Base-by-base conservation (phyloP, 2,888 invertebrate genomes). In the Danaus chrysippus region DNA sequence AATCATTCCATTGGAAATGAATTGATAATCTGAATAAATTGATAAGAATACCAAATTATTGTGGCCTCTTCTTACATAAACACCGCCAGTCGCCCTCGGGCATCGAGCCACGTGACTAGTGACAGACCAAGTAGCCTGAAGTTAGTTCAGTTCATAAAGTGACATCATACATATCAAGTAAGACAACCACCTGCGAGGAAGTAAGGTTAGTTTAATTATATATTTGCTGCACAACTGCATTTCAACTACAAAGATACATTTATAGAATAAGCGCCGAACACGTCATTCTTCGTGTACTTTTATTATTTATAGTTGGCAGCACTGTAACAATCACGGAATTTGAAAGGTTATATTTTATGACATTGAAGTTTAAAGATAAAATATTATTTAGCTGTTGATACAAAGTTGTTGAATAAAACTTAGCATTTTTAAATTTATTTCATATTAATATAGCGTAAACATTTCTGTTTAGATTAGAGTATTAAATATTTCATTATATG, bases 191-290 rank as follows among this genome's bases (percentile, higher is more conserved):
- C 63, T 60, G 64, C 63, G 49, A 49, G 49, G 61, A 63, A 63
- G 43, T 70, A 66, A 72, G 71, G 72, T 68, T 54, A 71, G 71
- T 71, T 68, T 72, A 69, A 69, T 70, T 73, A 72, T 70, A 70
- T 60, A 62, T 65, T 59, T 59, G 58, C 60, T 64, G 44, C 58
- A 58, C 61, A 58, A 64, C 64, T 64, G 58, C 49, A 55, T 49
- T 52, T 58, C 55, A 56, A 56, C 53, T 34, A 58, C 54, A 44
- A n/a, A 54, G 56, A 23, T 46, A n/a, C 53, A 58, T 58, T 58
- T 53, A 56, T 63, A 59, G 56, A 59, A 53, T 53, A 59, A 58
- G 59, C 53, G n/a, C 52, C 59, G n/a, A 54, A 65, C 60, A 58
- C 65, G 62, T 62, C 58, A 65, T 52, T 17, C 10, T 53, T 60